Percentiles rank a stretch among this genome's conserved stretches.
phyloP scores from a whole-genome alignment of 2,797 vertebrate species.

The Sarcoramphus papa region DNA sequence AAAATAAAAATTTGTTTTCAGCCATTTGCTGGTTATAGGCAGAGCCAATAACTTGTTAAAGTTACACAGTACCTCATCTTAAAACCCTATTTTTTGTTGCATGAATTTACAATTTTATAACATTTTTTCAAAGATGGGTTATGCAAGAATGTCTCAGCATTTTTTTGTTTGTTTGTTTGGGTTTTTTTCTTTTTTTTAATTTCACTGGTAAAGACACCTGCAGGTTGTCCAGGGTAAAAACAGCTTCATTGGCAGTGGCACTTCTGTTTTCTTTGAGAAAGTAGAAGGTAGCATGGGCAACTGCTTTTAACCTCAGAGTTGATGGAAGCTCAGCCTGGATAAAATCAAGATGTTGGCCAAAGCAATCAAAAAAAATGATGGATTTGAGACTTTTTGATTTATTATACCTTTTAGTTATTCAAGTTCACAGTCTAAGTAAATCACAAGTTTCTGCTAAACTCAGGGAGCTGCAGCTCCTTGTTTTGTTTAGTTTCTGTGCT shows the following conservation, averaged over 20 bases:
- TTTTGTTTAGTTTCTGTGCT: neutral
- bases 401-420: neutral
- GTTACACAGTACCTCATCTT: neutral
- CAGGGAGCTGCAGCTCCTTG: neutral
- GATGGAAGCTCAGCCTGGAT: neutral
- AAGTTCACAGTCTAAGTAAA: neutral
- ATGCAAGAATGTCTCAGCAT: neutral
- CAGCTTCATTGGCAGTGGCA: neutral
- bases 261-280: neutral
- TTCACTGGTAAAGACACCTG: neutral
- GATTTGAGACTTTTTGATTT: neutral
- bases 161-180: neutral
- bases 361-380: neutral
- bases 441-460: neutral
- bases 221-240: neutral
- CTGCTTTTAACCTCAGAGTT: neutral
- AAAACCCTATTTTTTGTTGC: neutral
- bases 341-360: neutral
- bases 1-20: neutral
- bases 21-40: neutral
- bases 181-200: neutral
- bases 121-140: neutral
- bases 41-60: neutral
- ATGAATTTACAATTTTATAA: neutral
- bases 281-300: neutral